phyloP scores from a whole-genome alignment of 2,113 vertebrate species.

The Cephalopholis sonnerati region DNA sequence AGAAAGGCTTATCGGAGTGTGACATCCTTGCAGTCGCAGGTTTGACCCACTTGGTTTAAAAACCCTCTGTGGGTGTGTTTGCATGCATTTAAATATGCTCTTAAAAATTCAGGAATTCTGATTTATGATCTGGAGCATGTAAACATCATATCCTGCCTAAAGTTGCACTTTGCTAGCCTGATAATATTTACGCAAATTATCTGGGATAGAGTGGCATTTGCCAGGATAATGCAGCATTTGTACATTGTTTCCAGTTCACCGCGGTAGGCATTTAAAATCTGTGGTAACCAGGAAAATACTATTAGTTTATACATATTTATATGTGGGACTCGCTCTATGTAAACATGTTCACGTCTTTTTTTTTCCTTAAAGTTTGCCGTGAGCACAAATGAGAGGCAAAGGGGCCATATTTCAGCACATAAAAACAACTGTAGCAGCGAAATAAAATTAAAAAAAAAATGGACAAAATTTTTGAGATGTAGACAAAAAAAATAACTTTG shows the following conservation, averaged over 20 bases:
- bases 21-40: constrained; percentile 17
- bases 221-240: constrained; percentile 8
- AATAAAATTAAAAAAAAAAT: neutral
- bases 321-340: constrained; percentile 39
- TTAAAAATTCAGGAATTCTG: constrained; percentile 8
- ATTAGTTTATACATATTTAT: constrained; percentile 34
- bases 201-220: constrained; percentile 12
- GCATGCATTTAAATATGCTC: neutral
- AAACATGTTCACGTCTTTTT: constrained; percentile 46
- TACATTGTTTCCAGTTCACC: constrained; percentile 36
- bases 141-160: constrained; percentile 41
- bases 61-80: constrained; percentile 3
- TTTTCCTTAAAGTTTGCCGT: neutral
- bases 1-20: constrained; percentile 30
- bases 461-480: constrained; percentile 52
- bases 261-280: constrained; percentile 19
- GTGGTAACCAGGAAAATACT: constrained; percentile 33
- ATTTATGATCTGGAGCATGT: constrained; percentile 21
- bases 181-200: neutral
- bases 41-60: constrained; percentile 38
- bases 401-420: constrained; percentile 33
- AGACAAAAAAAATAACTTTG: constrained; percentile 18
- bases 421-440: constrained; percentile 50
- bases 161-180: neutral
- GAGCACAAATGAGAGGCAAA: constrained; percentile 39